Evolutionary conservation across 2,113 vertebrate genomes (phyloP).

Genomic region (Thomomys bottae): DNA sequence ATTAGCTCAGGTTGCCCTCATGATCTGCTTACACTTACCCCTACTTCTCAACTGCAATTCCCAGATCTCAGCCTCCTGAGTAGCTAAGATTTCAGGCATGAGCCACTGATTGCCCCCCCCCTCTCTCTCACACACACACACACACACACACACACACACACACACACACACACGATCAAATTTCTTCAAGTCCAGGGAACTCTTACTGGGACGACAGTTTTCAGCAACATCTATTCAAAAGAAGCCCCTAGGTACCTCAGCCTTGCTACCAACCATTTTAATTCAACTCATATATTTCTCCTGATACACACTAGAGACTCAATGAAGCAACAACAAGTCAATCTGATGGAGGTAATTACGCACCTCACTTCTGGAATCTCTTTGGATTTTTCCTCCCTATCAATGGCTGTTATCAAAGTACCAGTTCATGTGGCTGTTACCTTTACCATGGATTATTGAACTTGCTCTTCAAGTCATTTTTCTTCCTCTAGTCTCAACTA

Average conservation of each 20-base stretch:
- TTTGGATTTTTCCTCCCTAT: background rate
- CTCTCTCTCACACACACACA: too few relatives aligned
- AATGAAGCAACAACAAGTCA: background rate
- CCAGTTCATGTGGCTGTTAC: background rate
- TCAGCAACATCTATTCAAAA: background rate
- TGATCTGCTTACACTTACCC: too few relatives aligned
- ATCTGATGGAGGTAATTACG: background rate
- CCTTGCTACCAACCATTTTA: background rate
- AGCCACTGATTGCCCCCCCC: too few relatives aligned
- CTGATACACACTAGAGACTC: background rate
- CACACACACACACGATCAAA: background rate
- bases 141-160: too few relatives aligned
- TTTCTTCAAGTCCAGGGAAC: background rate
- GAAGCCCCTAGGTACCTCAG: background rate
- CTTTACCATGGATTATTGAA: background rate
- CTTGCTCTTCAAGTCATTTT: background rate
- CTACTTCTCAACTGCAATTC: too few relatives aligned
- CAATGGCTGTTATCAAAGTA: background rate
- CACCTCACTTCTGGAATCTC: background rate
- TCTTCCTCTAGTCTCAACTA: background rate
- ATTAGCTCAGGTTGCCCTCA: background rate
- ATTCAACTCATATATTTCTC: background rate
- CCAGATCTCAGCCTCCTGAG: too few relatives aligned
- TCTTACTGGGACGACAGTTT: background rate
- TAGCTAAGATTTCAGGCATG: too few relatives aligned